phyloP scores from a whole-genome alignment of 2,113 vertebrate species.

The Pangasianodon gigas region DNA sequence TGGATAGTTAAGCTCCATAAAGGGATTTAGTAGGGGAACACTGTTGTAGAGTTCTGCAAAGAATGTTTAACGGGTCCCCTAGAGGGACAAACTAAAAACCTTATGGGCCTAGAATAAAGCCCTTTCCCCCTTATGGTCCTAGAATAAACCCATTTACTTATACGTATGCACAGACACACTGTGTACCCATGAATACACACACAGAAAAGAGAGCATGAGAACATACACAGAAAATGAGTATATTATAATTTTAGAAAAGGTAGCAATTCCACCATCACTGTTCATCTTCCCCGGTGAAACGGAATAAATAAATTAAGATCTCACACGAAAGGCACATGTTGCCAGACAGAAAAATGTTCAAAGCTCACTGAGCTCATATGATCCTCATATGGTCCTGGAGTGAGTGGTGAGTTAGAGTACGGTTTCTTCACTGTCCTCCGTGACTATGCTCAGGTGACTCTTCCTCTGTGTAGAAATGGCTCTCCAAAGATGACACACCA shows the following conservation, averaged over 20 bases:
- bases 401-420: conserved; percentile 51
- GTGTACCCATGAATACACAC: background rate
- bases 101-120: background rate
- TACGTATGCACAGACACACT: background rate
- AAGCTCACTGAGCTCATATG: conserved; percentile 55
- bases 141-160: background rate
- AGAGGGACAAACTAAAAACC: background rate
- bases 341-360: background rate
- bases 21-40: background rate
- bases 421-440: conserved; percentile 64
- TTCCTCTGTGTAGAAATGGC: conserved; percentile 73
- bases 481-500: conserved; percentile 81
- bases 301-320: conserved; percentile 29
- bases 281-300: background rate
- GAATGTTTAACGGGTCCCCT: background rate
- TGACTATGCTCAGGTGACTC: conserved; percentile 51
- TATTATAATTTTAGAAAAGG: background rate
- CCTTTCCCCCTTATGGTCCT: too few relatives aligned
- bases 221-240: background rate
- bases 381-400: background rate
- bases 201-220: background rate
- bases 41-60: background rate
- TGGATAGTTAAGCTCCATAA: background rate
- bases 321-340: conserved; percentile 39
- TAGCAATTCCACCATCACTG: background rate